Conservation (phyloP, 1,140 invertebrate genomes). For the Agrypnia vestita region DNA sequence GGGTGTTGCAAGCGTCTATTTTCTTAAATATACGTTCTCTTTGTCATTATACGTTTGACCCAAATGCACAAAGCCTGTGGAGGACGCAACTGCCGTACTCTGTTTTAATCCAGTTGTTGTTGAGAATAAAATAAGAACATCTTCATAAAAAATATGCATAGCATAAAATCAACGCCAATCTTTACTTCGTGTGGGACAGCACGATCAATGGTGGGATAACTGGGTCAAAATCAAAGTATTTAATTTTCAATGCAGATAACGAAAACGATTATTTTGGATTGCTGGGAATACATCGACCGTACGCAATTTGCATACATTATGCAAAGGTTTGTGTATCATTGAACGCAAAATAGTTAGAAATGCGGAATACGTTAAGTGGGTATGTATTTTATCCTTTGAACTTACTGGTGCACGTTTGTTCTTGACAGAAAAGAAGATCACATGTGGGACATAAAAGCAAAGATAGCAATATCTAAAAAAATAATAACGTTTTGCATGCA, state of each 20-base stretch:
- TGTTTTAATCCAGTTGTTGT: not conserved
- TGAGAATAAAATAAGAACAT: not conserved
- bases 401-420: too few species aligned
- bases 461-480: too few species aligned
- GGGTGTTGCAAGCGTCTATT: not conserved
- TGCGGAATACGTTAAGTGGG: not conserved
- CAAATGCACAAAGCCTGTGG: conserved; percentile 22
- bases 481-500: too few species aligned
- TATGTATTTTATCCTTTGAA: too few species aligned
- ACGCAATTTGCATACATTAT: conserved; percentile 12
- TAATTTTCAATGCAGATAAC: not conserved
- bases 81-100: conserved; percentile 14
- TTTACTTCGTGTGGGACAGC: conserved; percentile 7
- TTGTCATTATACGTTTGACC: conserved; percentile 48
- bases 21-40: conserved; percentile 44
- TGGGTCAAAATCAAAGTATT: conserved; percentile 40
- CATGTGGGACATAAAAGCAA: too few species aligned
- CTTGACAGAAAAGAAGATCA: too few species aligned
- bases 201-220: conserved; percentile 5
- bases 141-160: conserved; percentile 24
- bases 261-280: conserved; percentile 12
- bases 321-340: not conserved
- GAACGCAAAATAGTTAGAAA: not conserved
- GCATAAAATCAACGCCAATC: not conserved
- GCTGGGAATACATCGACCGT: not conserved